Base-by-base conservation (phyloP, 1,140 invertebrate species). In the Frieseomelitta varia region DNA sequence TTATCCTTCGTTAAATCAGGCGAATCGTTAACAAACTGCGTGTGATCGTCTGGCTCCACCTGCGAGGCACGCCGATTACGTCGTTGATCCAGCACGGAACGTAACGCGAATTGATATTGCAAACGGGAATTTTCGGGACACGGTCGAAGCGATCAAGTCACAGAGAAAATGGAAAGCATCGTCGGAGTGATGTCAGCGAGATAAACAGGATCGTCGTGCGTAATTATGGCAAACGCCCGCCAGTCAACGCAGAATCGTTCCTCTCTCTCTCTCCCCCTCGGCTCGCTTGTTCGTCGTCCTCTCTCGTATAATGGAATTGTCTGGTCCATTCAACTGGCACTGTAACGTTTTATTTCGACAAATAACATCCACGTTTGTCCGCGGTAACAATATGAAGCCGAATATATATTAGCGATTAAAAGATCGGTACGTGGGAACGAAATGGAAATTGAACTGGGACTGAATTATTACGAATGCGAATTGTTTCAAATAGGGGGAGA, bases 311-410 rank as follows among this genome's bases (percentile, higher is more conserved):
- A 77, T 83, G 81, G 74, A 77, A 78, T 83, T 82, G 24, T 76
- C 61, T 82, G 53, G 74, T 71, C n/a, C 51, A 51, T 67, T 75
- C 71, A 61, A 76, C 69, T 47, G 39, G 55, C 65, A 69, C 34
- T n/a, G 74, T 56, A 68, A 77, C 74, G 34, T 69, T 83, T 78
- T 77, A 78, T 83, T 83, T 34, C 81, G 51, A 55, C 72, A 76
- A 69, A 83, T 78, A 83, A 58, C 51, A 21, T n/a, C 47, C 14
- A 19, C 67, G 74, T 78, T 61, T 58, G 76, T 58, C 73, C 63
- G 21, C 4, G 19, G 12, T 51, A 69, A 81, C 80, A 34, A 78
- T 83, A 71, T 68, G 65, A 53, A 58, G 71, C 53, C 75, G 34
- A 53, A 71, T 68, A 47, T 68, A 58, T 58, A 19, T 55, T 30